Evolutionary conservation across 2,113 vertebrate species (phyloP).

Genomic region (Probosciger aterrimus): DNA sequence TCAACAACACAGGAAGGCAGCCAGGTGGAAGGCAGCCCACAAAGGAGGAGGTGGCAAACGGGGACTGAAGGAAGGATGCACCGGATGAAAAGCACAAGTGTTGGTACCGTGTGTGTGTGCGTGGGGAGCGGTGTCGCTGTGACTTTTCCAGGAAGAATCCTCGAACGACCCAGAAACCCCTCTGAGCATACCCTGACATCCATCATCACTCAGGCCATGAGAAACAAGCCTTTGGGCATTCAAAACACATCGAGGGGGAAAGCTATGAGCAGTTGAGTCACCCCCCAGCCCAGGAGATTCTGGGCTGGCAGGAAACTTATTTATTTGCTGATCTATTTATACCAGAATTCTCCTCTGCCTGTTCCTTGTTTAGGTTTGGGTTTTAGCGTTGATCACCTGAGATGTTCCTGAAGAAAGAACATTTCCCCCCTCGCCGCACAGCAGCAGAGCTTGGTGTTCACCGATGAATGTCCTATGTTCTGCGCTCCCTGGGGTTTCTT

Average conservation of each 20-base stretch:
- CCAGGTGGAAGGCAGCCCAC: constrained; percentile 25
- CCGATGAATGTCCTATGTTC: not conserved
- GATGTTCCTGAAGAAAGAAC: not conserved
- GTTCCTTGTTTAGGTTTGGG: not conserved
- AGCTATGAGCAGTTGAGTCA: not conserved
- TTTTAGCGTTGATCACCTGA: constrained; percentile 28
- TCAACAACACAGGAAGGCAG: constrained; percentile 2
- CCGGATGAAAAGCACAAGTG: constrained; percentile 63
- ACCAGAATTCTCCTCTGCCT: constrained; percentile 27
- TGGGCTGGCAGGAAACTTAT: constrained; percentile 6
- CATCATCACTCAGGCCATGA: not conserved
- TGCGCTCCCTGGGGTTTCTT: not conserved
- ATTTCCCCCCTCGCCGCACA: not conserved
- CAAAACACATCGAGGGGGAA: not conserved
- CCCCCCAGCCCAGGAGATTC: not conserved
- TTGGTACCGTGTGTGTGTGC: constrained; percentile 25
- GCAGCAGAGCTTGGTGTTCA: not conserved
- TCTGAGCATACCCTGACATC: not conserved
- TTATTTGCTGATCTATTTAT: constrained; percentile 66
- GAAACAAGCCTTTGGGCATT: not conserved
- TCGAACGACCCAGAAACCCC: constrained; percentile 27
- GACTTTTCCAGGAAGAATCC: constrained; percentile 49
- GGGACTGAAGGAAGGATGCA: not conserved
- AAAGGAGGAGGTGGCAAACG: constrained; percentile 32
- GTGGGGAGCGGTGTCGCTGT: not conserved